Conservation (phyloP, 1,140 invertebrate species). For the Listronotus bonariensis region DNA sequence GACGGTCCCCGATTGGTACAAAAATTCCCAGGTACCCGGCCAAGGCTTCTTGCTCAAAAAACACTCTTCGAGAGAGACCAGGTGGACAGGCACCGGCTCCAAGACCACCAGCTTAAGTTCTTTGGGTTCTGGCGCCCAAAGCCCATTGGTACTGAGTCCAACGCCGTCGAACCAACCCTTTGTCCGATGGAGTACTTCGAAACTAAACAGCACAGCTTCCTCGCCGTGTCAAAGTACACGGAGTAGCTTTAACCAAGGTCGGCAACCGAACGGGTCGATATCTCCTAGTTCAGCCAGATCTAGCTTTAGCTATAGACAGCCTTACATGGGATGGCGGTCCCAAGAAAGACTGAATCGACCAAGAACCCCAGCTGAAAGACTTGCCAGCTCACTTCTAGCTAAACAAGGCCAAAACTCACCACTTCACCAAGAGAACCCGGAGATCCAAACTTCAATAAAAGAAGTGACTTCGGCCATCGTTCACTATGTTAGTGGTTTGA, state of each 20-base stretch:
- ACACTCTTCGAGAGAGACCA: conserved; percentile 37
- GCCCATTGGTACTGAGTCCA: conserved; percentile 50
- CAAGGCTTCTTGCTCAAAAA: conserved; percentile 66
- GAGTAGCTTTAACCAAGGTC: conserved; percentile 63
- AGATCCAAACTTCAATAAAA: conserved; percentile 88
- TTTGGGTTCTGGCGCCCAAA: conserved; percentile 52
- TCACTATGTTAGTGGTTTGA: conserved; percentile 83
- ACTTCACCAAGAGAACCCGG: conserved; percentile 63
- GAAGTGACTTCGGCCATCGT: conserved; percentile 92
- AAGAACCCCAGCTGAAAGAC: conserved; percentile 79
- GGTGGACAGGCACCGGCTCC: conserved; percentile 53
- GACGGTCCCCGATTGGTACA: conserved; percentile 95
- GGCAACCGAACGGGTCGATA: conserved; percentile 53
- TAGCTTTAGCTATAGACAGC: conserved; percentile 71
- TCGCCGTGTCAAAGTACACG: conserved; percentile 68
- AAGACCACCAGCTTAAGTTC: conserved; percentile 54
- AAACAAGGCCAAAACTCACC: conserved; percentile 51
- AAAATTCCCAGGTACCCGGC: conserved; percentile 74
- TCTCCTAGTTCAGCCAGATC: conserved; percentile 60
- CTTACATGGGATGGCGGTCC: conserved; percentile 88
- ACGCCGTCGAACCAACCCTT: conserved; percentile 58
- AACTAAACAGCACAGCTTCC: conserved; percentile 76
- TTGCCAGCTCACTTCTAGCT: conserved; percentile 69
- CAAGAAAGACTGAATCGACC: conserved; percentile 78
- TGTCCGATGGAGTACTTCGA: conserved; percentile 83